phyloP scores from a whole-genome alignment of 2,888 invertebrate genomes.

The Melipona bicolor region DNA sequence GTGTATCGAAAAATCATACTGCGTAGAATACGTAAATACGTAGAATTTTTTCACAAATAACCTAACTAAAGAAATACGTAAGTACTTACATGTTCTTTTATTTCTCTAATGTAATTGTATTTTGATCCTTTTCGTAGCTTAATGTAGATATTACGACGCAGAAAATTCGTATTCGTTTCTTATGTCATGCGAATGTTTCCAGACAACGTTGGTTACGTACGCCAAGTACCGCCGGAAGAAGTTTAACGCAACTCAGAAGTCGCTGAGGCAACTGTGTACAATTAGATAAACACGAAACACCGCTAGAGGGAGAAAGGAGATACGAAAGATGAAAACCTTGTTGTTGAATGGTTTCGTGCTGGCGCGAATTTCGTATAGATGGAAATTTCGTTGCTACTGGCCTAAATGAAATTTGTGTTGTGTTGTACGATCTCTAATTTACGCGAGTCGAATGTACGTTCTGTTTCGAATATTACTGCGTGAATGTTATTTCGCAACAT shows the following conservation, averaged over 20 bases:
- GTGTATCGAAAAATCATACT: background rate
- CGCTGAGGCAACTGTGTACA: constrained; percentile 30
- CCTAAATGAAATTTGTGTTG: constrained; percentile 20
- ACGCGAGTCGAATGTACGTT: background rate
- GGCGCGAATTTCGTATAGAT: constrained; percentile 2
- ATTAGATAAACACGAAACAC: constrained; percentile 55
- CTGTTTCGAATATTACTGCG: background rate
- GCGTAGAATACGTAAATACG: background rate
- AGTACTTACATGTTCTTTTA: background rate
- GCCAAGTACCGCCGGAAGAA: constrained; percentile 21
- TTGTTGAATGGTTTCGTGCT: constrained; percentile 22
- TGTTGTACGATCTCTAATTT: constrained; percentile 35
- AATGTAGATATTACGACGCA: too few relatives aligned
- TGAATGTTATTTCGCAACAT: background rate
- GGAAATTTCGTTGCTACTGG: constrained; percentile 31
- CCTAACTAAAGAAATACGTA: background rate
- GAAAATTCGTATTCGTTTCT: constrained; percentile 1
- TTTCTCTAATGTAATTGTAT: background rate
- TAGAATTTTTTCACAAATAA: background rate
- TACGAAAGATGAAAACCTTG: constrained; percentile 25
- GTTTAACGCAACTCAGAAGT: constrained; percentile 39
- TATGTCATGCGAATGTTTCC: constrained; percentile 2
- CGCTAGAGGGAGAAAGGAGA: background rate
- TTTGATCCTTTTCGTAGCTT: background rate
- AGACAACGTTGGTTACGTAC: constrained; percentile 17